Evolutionary conservation across 2,113 vertebrate species (phyloP).

Genomic region (Phaethon lepturus): DNA sequence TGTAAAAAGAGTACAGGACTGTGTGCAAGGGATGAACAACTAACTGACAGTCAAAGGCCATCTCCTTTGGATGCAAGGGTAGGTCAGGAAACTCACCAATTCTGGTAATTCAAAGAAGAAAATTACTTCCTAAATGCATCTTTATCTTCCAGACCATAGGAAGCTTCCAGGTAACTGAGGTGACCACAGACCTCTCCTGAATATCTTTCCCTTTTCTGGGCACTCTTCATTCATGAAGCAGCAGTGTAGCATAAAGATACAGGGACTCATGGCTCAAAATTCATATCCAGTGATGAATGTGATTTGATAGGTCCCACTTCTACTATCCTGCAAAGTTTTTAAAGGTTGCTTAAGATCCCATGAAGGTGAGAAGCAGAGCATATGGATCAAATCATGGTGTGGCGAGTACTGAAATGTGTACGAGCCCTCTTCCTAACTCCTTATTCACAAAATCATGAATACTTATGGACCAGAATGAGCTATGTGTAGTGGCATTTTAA

Average conservation of each 20-base stretch:
- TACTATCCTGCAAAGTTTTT: not conserved
- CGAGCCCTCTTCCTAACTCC: not conserved
- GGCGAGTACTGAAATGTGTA: not conserved
- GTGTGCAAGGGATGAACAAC: not conserved
- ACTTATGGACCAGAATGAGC: not conserved
- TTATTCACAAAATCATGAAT: not conserved
- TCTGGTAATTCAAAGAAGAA: not conserved
- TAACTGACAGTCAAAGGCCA: not conserved
- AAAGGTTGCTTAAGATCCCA: not conserved
- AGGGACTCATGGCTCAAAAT: not conserved
- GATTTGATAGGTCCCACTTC: not conserved
- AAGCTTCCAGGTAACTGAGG: not conserved
- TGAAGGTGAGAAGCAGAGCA: not conserved
- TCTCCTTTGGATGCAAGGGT: not conserved
- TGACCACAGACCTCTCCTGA: not conserved
- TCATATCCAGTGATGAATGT: not conserved
- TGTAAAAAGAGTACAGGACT: not conserved
- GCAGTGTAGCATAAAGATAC: not conserved
- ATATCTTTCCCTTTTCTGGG: not conserved
- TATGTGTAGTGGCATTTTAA: not conserved
- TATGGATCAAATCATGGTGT: not conserved
- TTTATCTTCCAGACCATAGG: not conserved
- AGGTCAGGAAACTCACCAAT: not conserved
- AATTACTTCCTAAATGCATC: not conserved
- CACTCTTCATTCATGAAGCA: not conserved